These are phyloP conservation scores for Lagopus muta DNA, from an alignment of 2,113 vertebrate genomes.

Conservation along the genomic window DNA sequence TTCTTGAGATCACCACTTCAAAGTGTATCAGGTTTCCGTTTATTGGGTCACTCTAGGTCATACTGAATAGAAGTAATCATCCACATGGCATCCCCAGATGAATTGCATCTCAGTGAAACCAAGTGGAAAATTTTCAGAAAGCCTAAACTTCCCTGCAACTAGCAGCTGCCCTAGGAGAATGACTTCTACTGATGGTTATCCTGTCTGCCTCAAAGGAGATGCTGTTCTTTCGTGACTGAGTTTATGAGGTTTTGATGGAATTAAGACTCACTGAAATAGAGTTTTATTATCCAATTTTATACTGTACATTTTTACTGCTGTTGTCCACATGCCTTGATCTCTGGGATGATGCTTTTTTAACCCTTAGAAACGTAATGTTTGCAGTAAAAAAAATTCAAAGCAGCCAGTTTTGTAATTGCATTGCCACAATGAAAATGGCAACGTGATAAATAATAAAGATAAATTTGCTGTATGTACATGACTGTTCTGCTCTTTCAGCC, in stretches of 20 bases:
- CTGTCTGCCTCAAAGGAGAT: background rate
- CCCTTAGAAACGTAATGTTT: background rate
- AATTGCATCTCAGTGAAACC: background rate
- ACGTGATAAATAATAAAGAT: background rate
- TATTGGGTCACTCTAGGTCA: background rate
- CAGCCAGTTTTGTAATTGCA: background rate
- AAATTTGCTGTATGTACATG: background rate
- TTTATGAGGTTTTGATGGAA: background rate
- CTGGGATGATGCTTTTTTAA: background rate
- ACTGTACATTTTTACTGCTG: background rate
- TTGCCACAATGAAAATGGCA: rapidly evolving
- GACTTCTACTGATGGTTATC: background rate
- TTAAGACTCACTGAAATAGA: background rate
- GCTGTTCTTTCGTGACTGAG: rapidly evolving
- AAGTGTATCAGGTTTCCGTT: background rate
- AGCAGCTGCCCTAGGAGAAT: background rate
- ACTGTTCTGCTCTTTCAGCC: background rate
- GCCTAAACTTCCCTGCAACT: background rate
- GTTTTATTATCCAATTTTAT: background rate
- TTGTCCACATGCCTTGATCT: background rate
- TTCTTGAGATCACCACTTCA: background rate
- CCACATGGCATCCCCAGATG: rapidly evolving
- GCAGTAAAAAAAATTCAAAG: background rate
- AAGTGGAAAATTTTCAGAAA: background rate
- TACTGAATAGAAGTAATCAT: background rate